A percentile compares a stretch with the other conserved stretches of the same genome.
These are phyloP conservation scores for Sander lucioperca DNA, from an alignment of 2,113 vertebrate species.

Conservation along the genomic window DNA sequence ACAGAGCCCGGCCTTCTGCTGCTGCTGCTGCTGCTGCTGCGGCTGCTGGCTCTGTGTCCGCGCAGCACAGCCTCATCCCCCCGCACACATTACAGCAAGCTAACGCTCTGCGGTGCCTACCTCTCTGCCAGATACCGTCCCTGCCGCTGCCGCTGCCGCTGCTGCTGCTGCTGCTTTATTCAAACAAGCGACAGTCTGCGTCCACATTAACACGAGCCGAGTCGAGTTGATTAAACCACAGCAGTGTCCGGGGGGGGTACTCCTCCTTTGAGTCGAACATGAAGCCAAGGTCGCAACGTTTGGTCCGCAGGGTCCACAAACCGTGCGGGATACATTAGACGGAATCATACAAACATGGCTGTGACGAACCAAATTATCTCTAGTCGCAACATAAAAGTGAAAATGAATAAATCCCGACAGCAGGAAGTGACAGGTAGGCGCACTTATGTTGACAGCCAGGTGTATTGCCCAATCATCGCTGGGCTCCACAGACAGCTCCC, in stretches of 20 bases:
- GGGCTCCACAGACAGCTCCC: slow-evolving; percentile 22
- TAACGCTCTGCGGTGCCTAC: slow-evolving; percentile 38
- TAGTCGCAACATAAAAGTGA: slow-evolving; percentile 12
- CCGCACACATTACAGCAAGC: background rate
- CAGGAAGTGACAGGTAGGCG: slow-evolving; percentile 79
- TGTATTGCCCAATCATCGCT: slow-evolving; percentile 61
- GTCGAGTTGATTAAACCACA: slow-evolving; percentile 28
- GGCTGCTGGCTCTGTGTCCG: background rate
- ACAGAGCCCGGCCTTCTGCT: slow-evolving; percentile 32
- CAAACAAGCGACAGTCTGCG: slow-evolving; percentile 14
- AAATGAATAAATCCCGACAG: slow-evolving; percentile 65
- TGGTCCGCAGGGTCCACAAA: slow-evolving; percentile 46
- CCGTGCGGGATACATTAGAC: slow-evolving; percentile 56
- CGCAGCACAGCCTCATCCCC: background rate
- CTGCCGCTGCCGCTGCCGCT: slow-evolving; percentile 8
- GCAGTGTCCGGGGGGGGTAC: slow-evolving; percentile 27
- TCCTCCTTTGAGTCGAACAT: slow-evolving; percentile 59
- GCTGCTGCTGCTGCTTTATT: slow-evolving; percentile 9
- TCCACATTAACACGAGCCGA: slow-evolving; percentile 31
- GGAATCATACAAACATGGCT: slow-evolving; percentile 57
- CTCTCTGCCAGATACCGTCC: slow-evolving; percentile 45
- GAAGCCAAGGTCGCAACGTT: slow-evolving; percentile 59
- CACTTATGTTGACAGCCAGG: slow-evolving; percentile 63
- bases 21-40: slow-evolving; percentile 30
- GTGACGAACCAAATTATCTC: slow-evolving; percentile 39